Evolutionary conservation across 1,140 invertebrate species (phyloP).

Genomic region (Drosophila sp.): DNA sequence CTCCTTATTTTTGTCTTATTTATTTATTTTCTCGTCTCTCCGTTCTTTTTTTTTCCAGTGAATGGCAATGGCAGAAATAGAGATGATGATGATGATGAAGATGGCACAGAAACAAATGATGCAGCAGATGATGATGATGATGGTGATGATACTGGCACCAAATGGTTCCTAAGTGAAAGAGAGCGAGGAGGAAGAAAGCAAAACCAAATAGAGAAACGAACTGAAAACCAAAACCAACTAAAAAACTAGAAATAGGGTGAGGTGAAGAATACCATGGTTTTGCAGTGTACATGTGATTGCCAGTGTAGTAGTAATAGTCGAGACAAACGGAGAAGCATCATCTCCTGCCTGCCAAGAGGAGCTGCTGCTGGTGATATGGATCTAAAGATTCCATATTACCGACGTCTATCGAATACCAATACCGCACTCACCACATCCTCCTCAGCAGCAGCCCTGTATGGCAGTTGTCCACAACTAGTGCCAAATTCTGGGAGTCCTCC

Average conservation of each 20-base stretch:
- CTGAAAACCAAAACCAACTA: conserved; percentile 20
- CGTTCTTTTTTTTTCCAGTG: conserved; percentile 13
- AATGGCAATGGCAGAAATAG: conserved; percentile 17
- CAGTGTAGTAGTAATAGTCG: conserved; percentile 79
- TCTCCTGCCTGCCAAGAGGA: conserved; percentile 61
- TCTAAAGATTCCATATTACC: conserved; percentile 65
- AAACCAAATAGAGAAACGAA: conserved; percentile 32
- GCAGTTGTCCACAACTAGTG: conserved; percentile 71
- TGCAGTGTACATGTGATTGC: conserved; percentile 81
- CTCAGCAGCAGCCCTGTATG: conserved; percentile 65
- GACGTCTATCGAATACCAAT: conserved; percentile 71
- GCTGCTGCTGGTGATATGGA: conserved; percentile 76
- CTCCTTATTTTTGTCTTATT: conserved; percentile 16
- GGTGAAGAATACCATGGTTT: conserved; percentile 68
- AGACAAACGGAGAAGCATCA: conserved; percentile 70
- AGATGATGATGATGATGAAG: conserved; percentile 27
- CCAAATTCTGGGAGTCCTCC: conserved; percentile 60
- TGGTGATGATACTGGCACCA: conserved; percentile 41
- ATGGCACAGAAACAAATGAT: conserved; percentile 25
- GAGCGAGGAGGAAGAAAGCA: background rate
- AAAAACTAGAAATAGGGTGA: conserved; percentile 11
- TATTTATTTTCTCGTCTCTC: background rate
- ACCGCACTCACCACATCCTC: conserved; percentile 45
- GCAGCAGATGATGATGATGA: conserved; percentile 31
- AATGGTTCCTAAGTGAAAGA: conserved; percentile 35